Evolutionary conservation across 2,113 vertebrate genomes (phyloP).

Genomic region (Chauna torquata): DNA sequence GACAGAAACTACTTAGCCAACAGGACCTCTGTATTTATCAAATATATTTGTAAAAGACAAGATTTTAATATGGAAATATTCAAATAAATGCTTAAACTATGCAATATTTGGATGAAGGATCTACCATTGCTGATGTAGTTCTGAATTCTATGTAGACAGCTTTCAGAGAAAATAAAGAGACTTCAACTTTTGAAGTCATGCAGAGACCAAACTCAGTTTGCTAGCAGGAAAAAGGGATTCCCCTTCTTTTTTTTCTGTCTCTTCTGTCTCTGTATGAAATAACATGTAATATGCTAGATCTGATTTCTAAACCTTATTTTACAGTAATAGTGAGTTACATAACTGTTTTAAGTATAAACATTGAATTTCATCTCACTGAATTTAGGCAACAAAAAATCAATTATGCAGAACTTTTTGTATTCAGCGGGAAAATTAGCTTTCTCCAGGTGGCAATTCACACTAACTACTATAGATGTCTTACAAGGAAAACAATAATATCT

Average conservation of each 20-base stretch:
- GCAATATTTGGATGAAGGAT: not conserved
- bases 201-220: not conserved
- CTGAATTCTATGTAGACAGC: not conserved
- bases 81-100: not conserved
- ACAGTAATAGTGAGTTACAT: not conserved
- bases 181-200: not conserved
- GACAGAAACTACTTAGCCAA: constrained; percentile 22
- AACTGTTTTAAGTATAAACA: not conserved
- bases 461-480: not conserved
- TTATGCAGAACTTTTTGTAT: too few species aligned
- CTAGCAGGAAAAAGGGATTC: not conserved
- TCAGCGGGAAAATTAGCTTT: not conserved
- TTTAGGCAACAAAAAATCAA: not conserved
- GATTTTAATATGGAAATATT: not conserved
- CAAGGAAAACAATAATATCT: not conserved
- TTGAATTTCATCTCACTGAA: not conserved
- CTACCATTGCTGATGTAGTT: not conserved
- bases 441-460: not conserved
- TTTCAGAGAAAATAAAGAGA: not conserved
- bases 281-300: not conserved
- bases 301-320: not conserved
- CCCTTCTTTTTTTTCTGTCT: not conserved
- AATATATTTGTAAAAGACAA: not conserved
- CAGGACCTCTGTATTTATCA: not conserved
- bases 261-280: not conserved